Evolutionary conservation across 2,113 vertebrate genomes (phyloP).

Genomic region (Bostrychus sinensis): DNA sequence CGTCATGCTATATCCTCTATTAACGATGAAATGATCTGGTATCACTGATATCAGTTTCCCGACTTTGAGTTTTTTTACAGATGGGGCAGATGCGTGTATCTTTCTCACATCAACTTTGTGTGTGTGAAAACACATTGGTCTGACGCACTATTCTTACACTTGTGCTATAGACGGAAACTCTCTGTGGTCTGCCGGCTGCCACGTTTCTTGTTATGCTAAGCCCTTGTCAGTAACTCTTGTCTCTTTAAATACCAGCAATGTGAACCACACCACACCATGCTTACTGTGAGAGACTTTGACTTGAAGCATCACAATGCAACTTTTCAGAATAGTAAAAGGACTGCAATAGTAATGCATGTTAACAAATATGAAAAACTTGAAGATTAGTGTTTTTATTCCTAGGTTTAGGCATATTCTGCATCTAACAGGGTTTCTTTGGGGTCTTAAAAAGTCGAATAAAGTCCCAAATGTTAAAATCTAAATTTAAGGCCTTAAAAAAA

Average conservation of each 20-base stretch:
- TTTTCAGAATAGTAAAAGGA: no score
- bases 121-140: conserved; percentile 20
- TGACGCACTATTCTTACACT: neutral
- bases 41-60: conserved; percentile 12
- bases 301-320: no score
- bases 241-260: conserved; percentile 36
- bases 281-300: conserved; percentile 11
- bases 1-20: conserved; percentile 13
- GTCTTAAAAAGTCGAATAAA: no score
- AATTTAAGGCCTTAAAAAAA: no score
- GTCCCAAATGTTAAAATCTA: no score
- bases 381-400: no score
- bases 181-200: conserved; percentile 36
- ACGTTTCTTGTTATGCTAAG: conserved; percentile 22
- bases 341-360: no score
- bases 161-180: conserved; percentile 62
- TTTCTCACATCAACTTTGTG: conserved; percentile 6
- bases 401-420: no score
- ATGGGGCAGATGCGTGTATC: conserved; percentile 27
- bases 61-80: neutral
- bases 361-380: no score
- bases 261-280: neutral
- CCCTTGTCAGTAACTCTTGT: conserved; percentile 24
- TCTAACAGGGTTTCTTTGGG: no score
- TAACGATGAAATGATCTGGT: neutral